A percentile compares a stretch with the other conserved stretches of the same genome.
Conservation (phyloP, 2,888 invertebrate species). For the Patella pellucida region DNA sequence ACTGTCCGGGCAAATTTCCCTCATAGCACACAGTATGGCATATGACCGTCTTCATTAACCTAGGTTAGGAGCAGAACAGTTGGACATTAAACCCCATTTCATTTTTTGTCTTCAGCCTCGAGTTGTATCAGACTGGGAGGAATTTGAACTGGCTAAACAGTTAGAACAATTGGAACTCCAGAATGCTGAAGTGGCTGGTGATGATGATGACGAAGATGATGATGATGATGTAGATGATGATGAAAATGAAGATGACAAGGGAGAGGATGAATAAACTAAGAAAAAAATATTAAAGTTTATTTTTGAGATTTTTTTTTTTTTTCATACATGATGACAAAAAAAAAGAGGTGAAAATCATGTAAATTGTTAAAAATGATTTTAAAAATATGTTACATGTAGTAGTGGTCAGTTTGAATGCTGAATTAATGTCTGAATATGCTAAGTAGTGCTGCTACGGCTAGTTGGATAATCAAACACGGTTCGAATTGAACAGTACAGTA, state of each 20-base stretch:
- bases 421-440: no score
- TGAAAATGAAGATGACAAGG: constrained; percentile 89
- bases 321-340: no score
- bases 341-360: no score
- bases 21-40: background rate
- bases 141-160: constrained; percentile 92
- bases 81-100: background rate
- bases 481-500: no score
- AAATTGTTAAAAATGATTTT: no score
- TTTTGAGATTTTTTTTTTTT: no score
- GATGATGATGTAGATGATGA: constrained; percentile 69
- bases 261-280: background rate
- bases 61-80: no score
- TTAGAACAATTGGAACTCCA: constrained; percentile 94
- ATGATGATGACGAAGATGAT: constrained; percentile 71
- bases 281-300: no score
- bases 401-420: no score
- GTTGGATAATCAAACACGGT: no score
- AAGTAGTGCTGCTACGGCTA: no score
- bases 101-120: constrained; percentile 80
- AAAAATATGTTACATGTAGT: no score
- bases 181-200: constrained; percentile 92
- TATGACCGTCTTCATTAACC: background rate
- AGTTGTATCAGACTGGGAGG: constrained; percentile 98
- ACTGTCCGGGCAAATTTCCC: background rate